A percentile compares a stretch with the other conserved stretches of the same genome.
phyloP scores from a whole-genome alignment of 2,888 invertebrate genomes.

The Diarsia brunnea region DNA sequence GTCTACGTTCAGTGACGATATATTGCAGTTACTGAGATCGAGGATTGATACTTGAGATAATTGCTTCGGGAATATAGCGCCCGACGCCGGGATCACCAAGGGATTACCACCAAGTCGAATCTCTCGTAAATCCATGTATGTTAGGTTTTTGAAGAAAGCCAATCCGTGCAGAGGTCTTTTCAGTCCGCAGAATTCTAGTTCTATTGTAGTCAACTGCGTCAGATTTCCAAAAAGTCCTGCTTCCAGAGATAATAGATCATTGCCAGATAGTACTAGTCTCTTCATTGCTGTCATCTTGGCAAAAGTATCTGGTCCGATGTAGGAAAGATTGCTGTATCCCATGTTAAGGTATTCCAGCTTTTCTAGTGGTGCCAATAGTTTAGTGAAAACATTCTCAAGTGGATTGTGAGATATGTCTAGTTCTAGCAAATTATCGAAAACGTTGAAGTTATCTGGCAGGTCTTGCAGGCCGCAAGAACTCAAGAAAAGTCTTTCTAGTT shows the following conservation, averaged over 20 bases:
- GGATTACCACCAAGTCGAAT: slow-evolving; percentile 93
- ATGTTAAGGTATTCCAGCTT: slow-evolving; percentile 93
- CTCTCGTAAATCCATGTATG: slow-evolving; percentile 92
- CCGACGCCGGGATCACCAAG: slow-evolving; percentile 90
- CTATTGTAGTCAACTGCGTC: slow-evolving; percentile 92
- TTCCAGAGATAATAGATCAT: slow-evolving; percentile 92
- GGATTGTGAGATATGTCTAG: slow-evolving; percentile 94
- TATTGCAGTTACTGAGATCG: slow-evolving; percentile 92
- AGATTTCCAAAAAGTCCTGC: slow-evolving; percentile 93
- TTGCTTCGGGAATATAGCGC: slow-evolving; percentile 92
- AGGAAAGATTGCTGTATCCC: slow-evolving; percentile 93
- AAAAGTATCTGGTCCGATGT: slow-evolving; percentile 92
- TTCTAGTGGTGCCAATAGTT: slow-evolving; percentile 92
- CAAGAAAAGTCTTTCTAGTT: slow-evolving; percentile 92
- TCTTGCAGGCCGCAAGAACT: slow-evolving; percentile 92
- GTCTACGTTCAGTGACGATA: slow-evolving; percentile 90
- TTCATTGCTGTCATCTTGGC: slow-evolving; percentile 93
- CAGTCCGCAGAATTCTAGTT: slow-evolving; percentile 93
- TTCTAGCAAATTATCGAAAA: slow-evolving; percentile 92
- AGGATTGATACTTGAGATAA: slow-evolving; percentile 92
- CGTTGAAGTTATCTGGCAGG: slow-evolving; percentile 92
- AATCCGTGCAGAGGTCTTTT: slow-evolving; percentile 92
- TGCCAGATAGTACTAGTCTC: slow-evolving; percentile 92
- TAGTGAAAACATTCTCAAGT: slow-evolving; percentile 92
- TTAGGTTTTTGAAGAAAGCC: slow-evolving; percentile 92